phyloP scores from a whole-genome alignment of 2,888 invertebrate species.

The Limenitis camilla region DNA sequence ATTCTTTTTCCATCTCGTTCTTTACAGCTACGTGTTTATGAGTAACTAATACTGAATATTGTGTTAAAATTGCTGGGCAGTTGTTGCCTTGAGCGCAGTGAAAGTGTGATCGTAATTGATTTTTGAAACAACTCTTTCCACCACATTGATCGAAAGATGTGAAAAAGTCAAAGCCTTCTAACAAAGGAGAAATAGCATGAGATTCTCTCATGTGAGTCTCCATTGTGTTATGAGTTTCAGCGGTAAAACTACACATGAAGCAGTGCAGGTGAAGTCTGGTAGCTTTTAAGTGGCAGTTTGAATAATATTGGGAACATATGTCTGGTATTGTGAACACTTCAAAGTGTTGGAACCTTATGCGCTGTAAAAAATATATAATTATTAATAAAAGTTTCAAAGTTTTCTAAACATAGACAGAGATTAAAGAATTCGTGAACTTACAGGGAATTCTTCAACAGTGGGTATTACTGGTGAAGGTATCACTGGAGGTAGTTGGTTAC shows the following conservation, averaged over 20 bases:
- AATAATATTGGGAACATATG: constrained; percentile 79
- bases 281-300: constrained; percentile 79
- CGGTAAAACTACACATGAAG: constrained; percentile 88
- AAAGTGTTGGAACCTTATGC: constrained; percentile 77
- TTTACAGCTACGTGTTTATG: constrained; percentile 68
- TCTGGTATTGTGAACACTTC: constrained; percentile 76
- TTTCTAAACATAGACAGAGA: background rate
- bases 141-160: constrained; percentile 69
- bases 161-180: constrained; percentile 90
- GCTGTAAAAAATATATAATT: constrained; percentile 40
- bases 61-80: constrained; percentile 66
- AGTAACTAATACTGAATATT: constrained; percentile 67
- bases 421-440: constrained; percentile 32
- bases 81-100: constrained; percentile 68
- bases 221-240: constrained; percentile 84
- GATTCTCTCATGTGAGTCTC: constrained; percentile 90
- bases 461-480: constrained; percentile 57
- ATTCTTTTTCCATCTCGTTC: constrained; percentile 55
- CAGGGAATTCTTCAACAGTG: constrained; percentile 67
- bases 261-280: constrained; percentile 89
- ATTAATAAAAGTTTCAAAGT: background rate
- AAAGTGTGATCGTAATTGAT: constrained; percentile 63
- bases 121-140: constrained; percentile 67
- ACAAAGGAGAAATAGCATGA: constrained; percentile 86
- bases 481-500: constrained; percentile 60